A percentile compares a stretch with the other conserved stretches of the same genome.
These are phyloP conservation scores for Sipha maydis DNA, from an alignment of 2,888 invertebrate species.

Conservation along the genomic window DNA sequence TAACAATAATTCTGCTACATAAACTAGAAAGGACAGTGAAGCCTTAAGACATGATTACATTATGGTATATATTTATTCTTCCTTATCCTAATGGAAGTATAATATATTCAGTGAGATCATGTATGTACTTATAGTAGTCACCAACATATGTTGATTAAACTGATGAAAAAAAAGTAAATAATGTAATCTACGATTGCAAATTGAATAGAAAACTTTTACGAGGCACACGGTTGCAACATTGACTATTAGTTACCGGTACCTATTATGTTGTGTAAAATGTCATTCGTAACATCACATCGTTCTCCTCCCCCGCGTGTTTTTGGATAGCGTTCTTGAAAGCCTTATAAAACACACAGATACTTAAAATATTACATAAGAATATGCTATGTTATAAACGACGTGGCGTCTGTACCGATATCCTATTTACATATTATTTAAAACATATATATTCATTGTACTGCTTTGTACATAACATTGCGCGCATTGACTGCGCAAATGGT, in stretches of 20 bases:
- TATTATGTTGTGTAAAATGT: constrained; percentile 17
- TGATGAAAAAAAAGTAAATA: no score
- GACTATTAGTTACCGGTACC: neutral
- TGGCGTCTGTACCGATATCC: neutral
- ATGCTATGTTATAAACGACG: neutral
- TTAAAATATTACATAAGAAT: constrained; percentile 11
- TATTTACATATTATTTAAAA: neutral
- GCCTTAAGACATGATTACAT: neutral
- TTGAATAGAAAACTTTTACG: neutral
- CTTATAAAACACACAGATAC: constrained; percentile 5
- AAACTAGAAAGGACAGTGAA: neutral
- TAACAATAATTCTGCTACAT: no score
- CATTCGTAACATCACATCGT: neutral
- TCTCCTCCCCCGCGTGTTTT: constrained; percentile 26
- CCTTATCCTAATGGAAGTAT: no score
- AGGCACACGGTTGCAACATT: neutral
- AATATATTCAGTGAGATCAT: no score
- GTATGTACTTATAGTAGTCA: no score
- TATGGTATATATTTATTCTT: neutral
- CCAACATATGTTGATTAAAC: no score
- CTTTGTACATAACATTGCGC: neutral
- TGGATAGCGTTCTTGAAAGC: constrained; percentile 7
- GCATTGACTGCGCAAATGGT: neutral
- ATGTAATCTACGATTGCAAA: no score
- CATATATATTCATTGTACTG: neutral